A percentile compares a stretch with the other conserved stretches of the same genome.
phyloP scores from a whole-genome alignment of 2,888 invertebrate species.

The Heliconius aoede region DNA sequence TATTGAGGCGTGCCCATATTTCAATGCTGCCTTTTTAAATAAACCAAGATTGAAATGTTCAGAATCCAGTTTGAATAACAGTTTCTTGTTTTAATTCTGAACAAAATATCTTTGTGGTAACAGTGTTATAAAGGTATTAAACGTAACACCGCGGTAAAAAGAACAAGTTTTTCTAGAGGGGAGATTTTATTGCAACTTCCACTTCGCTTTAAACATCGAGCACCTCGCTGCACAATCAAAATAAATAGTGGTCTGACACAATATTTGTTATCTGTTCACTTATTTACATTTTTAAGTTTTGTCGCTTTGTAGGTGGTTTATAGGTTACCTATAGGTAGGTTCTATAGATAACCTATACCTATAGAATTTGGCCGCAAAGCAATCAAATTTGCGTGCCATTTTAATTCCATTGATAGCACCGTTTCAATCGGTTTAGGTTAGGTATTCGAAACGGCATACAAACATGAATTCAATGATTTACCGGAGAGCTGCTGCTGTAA shows the following conservation, averaged over 20 bases:
- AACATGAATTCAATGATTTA: slow-evolving; percentile 64
- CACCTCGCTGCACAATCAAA: slow-evolving; percentile 12
- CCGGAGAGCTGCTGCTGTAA: slow-evolving; percentile 57
- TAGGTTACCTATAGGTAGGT: no score
- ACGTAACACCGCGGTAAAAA: slow-evolving; percentile 29
- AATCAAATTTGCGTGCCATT: slow-evolving; percentile 23
- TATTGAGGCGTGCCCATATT: slow-evolving; percentile 72
- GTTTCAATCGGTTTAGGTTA: slow-evolving; percentile 30
- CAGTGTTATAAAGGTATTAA: slow-evolving; percentile 34
- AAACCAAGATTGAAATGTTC: slow-evolving; percentile 66
- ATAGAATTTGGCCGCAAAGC: background rate
- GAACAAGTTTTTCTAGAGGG: slow-evolving; percentile 21
- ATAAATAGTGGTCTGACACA: slow-evolving; percentile 1
- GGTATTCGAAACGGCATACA: slow-evolving; percentile 33
- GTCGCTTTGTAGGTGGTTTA: background rate
- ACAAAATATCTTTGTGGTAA: slow-evolving; percentile 34
- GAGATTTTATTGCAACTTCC: slow-evolving; percentile 23
- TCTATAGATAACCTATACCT: background rate
- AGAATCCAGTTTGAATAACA: slow-evolving; percentile 59
- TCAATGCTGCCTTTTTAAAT: slow-evolving; percentile 67
- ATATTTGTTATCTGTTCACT: background rate
- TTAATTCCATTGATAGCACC: slow-evolving; percentile 30
- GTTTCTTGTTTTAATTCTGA: slow-evolving; percentile 44
- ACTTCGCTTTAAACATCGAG: slow-evolving; percentile 25
- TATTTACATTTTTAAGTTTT: background rate